Evolutionary conservation across 1,140 invertebrate genomes (phyloP), one percentile per base, ranked within the genome.

Genomic region (Samia ricini): DNA sequence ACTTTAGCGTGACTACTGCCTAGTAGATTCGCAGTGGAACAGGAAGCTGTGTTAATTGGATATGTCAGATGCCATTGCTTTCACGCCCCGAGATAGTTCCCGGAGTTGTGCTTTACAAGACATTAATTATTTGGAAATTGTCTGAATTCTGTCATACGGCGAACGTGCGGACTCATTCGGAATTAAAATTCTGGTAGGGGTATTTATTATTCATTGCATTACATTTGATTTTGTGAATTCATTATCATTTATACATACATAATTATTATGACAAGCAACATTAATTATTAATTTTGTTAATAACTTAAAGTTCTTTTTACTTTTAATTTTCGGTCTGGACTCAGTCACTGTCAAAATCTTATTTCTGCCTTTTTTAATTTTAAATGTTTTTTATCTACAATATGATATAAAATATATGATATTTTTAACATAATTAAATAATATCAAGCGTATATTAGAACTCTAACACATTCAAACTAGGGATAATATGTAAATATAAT

Each of bases 41-140:
- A 79, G 84, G 84, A 87, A 77, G 74, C 72, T 57, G 76, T 85
- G 83, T 77, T 89, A 89, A 89, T 89, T 89, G 84, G 81, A 87
- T 84, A 84, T 87, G 83, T 89, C 86, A 89, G 79, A 83, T 77
- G 83, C 84, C 84, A 84, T 71, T 79, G 75, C 72, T 84, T 85
- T 82, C 77, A 78, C 76, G 80, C 79, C 77, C 72, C 72, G 75
- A 80, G 76, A 83, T 85, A 85, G 77, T 81, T 74, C 76, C 73
- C 75, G 70, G 72, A 76, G 69, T 81, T 73, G 66, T 75, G 74
- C 77, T 85, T 59, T 78, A 83, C 79, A 77, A 79, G 77, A 84
- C 76, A 79, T 82, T 85, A 79, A 86, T 85, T 85, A 88, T 82
- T 80, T 77, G 76, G 62, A 77, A 75, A 60, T 76, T 63, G 66